Percentiles rank a stretch among this genome's conserved stretches.
phyloP scores from a whole-genome alignment of 1,140 invertebrate genomes.

The Aphelinus atriplicis region DNA sequence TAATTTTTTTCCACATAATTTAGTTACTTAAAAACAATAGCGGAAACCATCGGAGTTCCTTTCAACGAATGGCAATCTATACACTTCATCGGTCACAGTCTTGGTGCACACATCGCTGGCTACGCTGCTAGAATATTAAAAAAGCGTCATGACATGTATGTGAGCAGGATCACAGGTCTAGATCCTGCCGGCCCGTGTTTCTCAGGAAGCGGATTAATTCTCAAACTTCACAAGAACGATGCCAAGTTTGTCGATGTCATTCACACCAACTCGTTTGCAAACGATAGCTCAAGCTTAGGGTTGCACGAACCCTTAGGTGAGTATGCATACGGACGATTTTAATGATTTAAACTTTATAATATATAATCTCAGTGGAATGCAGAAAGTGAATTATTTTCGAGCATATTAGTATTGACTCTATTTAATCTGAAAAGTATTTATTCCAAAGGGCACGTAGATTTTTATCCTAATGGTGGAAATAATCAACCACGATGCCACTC shows the following conservation, averaged over 20 bases:
- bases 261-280: conserved; percentile 63
- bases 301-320: conserved; percentile 5
- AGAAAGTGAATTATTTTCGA: too few species aligned
- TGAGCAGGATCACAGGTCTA: conserved; percentile 65
- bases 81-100: conserved; percentile 18
- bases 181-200: conserved; percentile 77
- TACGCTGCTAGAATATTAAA: conserved; percentile 6
- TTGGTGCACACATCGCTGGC: conserved; percentile 19
- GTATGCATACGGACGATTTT: background rate
- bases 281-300: background rate
- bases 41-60: too few species aligned
- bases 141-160: background rate
- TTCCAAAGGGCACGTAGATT: conserved; percentile 16
- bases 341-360: too few species aligned
- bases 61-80: background rate
- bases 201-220: background rate
- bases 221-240: conserved; percentile 65
- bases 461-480: conserved; percentile 11
- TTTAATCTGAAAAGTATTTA: background rate
- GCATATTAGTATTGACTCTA: too few species aligned
- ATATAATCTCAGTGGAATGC: too few species aligned
- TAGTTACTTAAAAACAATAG: too few species aligned
- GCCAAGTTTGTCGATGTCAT: conserved; percentile 77
- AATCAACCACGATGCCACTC: background rate
- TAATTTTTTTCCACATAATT: too few species aligned